Conservation (phyloP, 1,140 invertebrate genomes). For the Drosophila tsacasi region DNA sequence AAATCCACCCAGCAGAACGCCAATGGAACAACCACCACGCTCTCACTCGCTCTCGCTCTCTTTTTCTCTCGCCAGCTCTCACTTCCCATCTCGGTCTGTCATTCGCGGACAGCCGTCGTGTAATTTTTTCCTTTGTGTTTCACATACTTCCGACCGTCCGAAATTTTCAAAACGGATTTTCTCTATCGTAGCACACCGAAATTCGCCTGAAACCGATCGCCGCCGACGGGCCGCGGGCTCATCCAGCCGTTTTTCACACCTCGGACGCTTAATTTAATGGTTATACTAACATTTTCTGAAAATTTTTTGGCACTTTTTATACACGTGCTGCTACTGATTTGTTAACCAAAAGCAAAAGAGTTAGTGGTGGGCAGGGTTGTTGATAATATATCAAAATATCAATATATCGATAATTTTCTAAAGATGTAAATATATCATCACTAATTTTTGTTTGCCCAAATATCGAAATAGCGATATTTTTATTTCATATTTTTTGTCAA, state of each 20-base stretch:
- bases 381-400: no score
- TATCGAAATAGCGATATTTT: no score
- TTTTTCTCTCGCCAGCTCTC: slow-evolving; percentile 23
- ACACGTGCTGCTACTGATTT: slow-evolving; percentile 85
- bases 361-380: background rate
- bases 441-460: no score
- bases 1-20: slow-evolving; percentile 50
- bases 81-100: slow-evolving; percentile 51
- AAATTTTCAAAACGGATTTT: slow-evolving; percentile 58
- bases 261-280: slow-evolving; percentile 43
- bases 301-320: slow-evolving; percentile 85
- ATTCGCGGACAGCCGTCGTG: slow-evolving; percentile 62
- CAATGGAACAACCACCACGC: slow-evolving; percentile 53
- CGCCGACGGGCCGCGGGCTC: slow-evolving; percentile 11
- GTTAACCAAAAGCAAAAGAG: slow-evolving; percentile 84
- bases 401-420: no score
- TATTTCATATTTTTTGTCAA: no score
- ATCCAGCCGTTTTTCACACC: slow-evolving; percentile 27
- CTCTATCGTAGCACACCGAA: slow-evolving; percentile 33
- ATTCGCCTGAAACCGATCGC: slow-evolving; percentile 17
- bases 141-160: slow-evolving; percentile 53
- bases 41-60: slow-evolving; percentile 26
- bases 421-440: no score
- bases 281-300: slow-evolving; percentile 85
- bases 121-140: slow-evolving; percentile 61